Base-by-base conservation (phyloP, 2,888 invertebrate species). In the Metellina segmentata region DNA sequence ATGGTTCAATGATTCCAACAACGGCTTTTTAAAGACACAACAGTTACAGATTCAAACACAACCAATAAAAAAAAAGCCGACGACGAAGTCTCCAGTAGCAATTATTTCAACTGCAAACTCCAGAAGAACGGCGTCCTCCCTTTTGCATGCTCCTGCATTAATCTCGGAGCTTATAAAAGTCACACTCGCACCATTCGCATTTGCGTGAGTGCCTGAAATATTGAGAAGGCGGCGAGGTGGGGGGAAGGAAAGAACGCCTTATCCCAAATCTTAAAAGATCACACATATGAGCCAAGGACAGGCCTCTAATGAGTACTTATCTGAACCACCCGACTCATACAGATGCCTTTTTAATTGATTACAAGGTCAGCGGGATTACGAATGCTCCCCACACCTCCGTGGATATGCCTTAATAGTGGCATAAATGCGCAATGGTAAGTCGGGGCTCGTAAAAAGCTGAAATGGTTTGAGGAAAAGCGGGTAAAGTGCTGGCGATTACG, bases 271-370 rank as follows among this genome's bases (percentile, higher is more conserved):
- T 88, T 81, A 83, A 89, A 90, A 79, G 78, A 72, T 78, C 75
- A 71, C 85, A 85, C 90, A 90, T 90, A 86, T 81, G 81, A 90
- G 78, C 81, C 90, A 86, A 90, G 90, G 90, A 53, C 90, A 81
- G 77, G 53, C 7, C 71, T 49, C 70, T 90, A 86, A 86, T 86
- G 85, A 90, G 81, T 61, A 53, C 81, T 85, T 85, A 86, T 81
- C 85, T 51, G 61, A 7, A 51, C 52, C 90, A n/a, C 69, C 75
- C 69, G 85, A 8, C 70, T 81, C 90, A 90, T 90, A 90, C 90
- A 85, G 81, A 90, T 90, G 90, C 81, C 85, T 70, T 81, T 86
- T 86, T 90, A 90, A 90, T 90, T 90, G 90, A 90, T 90, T 85
- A 86, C 85, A 90, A 90, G 90, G 90, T 81, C 90, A 83, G 53